Base-by-base conservation (phyloP, 2,888 invertebrate species). In the Dicranocentrus wangi region DNA sequence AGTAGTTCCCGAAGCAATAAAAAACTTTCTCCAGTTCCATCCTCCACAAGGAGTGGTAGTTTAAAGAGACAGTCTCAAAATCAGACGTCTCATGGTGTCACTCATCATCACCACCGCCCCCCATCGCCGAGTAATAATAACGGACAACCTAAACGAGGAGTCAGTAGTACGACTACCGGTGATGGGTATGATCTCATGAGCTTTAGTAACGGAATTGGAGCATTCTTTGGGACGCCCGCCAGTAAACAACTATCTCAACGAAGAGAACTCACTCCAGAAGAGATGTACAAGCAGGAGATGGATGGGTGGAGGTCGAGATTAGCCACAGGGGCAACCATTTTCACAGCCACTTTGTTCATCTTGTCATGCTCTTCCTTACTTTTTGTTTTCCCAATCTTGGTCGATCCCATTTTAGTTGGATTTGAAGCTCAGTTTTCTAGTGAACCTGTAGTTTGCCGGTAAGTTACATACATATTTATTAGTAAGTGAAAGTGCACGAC, bases 351-450 rank as follows among this genome's bases (percentile, higher is more conserved):
- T 88, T 91, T 93, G 87, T 92, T 93, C 86, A 92, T 93, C 88
- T 91, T 92, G 83, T 93, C 93, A 85, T 93, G 93, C 85, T 93
- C 93, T 83, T 93, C 93, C 42, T 90, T 93, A 81, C 90, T 93
- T 84, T 93, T 93, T 89, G 90, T 93, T 86, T 93, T 93, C 85
- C 93, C 93, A 86, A 90, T 93, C 27, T 93, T 93, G 89, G 93
- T 93, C 83, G 92, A 92, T 88, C 92, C 92, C 42, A 84, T 83
- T 68, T 61, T 86, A 13, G 83, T 83, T 39, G 86, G 86, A 23
- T 75, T 86, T 43, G 84, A 85, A 51, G 85, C 86, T 43, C 72
- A 83, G 42, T 86, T 86, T 58, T 82, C 81, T 0, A 47, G 42
- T 19, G 39, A 82, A 51, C 85, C 86, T 5, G 86, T 82, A 1